Evolutionary conservation across 2,888 invertebrate genomes (phyloP).

Genomic region (Boloria euphrosyne): DNA sequence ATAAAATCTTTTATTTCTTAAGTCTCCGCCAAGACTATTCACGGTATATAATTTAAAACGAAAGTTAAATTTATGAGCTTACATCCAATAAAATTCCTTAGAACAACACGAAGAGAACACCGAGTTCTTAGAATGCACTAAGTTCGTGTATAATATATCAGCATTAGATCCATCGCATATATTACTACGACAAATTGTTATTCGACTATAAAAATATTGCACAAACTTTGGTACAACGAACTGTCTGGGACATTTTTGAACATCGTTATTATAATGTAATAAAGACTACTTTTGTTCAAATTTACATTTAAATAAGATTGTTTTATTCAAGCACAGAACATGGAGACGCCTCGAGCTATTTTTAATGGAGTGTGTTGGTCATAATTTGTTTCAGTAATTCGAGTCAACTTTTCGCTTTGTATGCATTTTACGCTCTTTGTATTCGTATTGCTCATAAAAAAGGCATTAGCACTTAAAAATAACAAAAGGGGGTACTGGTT

Average conservation of each 20-base stretch:
- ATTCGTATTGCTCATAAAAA: conserved; percentile 8
- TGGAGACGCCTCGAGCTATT: conserved; percentile 23
- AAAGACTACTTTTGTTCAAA: conserved; percentile 19
- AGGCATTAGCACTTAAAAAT: conserved; percentile 7
- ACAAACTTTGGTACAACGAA: conserved; percentile 11
- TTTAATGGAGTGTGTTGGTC: conserved; percentile 29
- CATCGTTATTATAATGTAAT: conserved; percentile 3
- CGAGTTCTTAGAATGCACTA: conserved; percentile 12
- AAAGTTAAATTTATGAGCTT: conserved; percentile 7
- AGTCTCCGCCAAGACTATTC: not conserved
- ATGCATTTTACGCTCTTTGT: conserved; percentile 25
- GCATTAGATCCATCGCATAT: conserved; percentile 20
- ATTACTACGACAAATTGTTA: conserved; percentile 27
- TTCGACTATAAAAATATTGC: conserved; percentile 26
- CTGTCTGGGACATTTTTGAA: conserved; percentile 9
- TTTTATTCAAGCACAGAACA: conserved; percentile 17
- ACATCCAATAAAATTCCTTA: conserved; percentile 15
- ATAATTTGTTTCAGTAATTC: conserved; percentile 32
- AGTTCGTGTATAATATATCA: conserved; percentile 21
- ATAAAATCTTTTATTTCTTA: too few relatives aligned
- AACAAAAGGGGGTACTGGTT: not conserved
- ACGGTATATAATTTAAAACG: not conserved
- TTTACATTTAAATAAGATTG: conserved; percentile 10
- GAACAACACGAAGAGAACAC: conserved; percentile 14
- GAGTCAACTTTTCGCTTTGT: conserved; percentile 26